These are phyloP conservation scores for Chaetops frenatus DNA, from an alignment of 2,113 vertebrate genomes.

Conservation along the genomic window DNA sequence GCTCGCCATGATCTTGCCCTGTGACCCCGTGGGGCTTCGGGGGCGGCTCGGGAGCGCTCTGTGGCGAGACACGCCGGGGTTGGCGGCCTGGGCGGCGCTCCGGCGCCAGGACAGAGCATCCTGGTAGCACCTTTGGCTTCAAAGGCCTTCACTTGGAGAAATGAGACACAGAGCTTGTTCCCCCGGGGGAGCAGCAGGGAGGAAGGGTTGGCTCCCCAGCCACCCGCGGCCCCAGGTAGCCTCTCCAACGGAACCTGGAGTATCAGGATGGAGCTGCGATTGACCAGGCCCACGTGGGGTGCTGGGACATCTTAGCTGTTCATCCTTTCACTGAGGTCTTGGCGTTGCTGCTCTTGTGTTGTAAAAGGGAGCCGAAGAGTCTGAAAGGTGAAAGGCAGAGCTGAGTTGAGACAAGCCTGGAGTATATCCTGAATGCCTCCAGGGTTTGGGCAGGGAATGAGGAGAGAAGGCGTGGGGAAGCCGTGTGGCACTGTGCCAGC, in stretches of 20 bases:
- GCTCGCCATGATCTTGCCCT: neutral
- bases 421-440: neutral
- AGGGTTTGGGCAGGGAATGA: neutral
- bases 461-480: neutral
- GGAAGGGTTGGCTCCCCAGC: neutral
- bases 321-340: neutral
- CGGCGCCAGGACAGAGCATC: neutral
- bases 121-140: neutral
- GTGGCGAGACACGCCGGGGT: no score
- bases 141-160: neutral
- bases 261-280: neutral
- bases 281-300: rapidly evolving
- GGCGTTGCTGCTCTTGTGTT: neutral
- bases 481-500: neutral
- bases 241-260: rapidly evolving
- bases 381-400: neutral
- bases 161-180: rapidly evolving
- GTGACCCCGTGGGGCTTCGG: neutral
- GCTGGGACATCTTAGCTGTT: neutral
- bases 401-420: neutral
- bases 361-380: neutral
- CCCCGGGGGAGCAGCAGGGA: rapidly evolving
- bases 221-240: neutral
- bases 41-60: rapidly evolving
- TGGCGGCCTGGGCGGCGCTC: neutral